Conservation (phyloP, 1,140 invertebrate species). For the Cotesia chilonis region DNA sequence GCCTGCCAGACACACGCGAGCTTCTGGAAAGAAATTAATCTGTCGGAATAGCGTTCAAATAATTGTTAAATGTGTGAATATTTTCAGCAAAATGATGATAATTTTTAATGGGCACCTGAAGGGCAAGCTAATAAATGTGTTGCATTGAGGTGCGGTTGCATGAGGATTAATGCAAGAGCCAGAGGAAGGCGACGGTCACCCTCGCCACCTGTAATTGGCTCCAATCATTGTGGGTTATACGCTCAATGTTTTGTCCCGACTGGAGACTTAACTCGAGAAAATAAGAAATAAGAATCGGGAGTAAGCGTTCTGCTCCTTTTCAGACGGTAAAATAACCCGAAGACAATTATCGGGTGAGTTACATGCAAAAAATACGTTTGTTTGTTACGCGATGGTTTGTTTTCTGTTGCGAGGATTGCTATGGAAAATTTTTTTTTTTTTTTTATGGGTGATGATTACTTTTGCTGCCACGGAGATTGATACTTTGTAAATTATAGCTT, state of each 20-base stretch:
- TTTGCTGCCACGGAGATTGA: background rate
- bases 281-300: background rate
- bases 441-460: background rate
- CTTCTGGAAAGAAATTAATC: conserved; percentile 17
- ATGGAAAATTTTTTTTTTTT: background rate
- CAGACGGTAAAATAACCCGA: background rate
- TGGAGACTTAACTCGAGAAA: background rate
- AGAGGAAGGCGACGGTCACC: conserved; percentile 46
- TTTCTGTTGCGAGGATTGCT: background rate
- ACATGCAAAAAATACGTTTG: conserved; percentile 1
- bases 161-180: conserved; percentile 43
- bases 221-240: conserved; percentile 59
- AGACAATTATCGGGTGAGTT: background rate
- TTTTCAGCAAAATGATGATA: background rate
- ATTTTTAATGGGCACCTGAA: too few species aligned
- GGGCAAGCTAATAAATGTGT: too few species aligned
- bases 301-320: background rate
- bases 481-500: too few species aligned
- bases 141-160: too few species aligned
- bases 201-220: conserved; percentile 62
- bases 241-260: conserved; percentile 26
- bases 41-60: too few species aligned
- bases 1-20: conserved; percentile 57
- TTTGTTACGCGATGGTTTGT: background rate
- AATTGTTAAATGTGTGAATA: too few species aligned